Percentiles rank a stretch among this genome's conserved stretches.
Conservation (phyloP, 2,113 vertebrate genomes). For the Blennius ocellaris region DNA sequence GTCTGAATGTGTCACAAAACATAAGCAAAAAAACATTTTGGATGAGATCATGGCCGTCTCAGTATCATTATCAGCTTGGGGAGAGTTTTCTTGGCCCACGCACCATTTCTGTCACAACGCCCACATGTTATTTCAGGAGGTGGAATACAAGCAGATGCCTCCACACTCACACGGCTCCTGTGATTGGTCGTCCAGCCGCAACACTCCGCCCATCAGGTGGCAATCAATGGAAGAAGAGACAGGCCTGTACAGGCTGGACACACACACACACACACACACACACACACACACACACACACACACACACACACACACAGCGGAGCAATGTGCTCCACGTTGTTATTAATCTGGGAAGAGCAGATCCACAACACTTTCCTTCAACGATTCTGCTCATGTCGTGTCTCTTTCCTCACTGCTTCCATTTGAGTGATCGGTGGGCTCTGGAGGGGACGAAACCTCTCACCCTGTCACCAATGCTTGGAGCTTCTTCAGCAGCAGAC, state of each 20-base stretch:
- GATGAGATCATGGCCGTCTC: constrained; percentile 3
- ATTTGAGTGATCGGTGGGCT: too few species aligned
- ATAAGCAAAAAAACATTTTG: background rate
- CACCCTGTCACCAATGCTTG: too few species aligned
- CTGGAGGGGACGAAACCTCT: too few species aligned
- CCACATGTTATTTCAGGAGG: constrained; percentile 45
- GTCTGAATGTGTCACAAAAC: background rate
- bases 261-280: background rate
- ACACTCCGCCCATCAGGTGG: constrained; percentile 32
- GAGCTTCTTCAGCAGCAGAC: too few species aligned
- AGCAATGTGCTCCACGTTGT: too few species aligned
- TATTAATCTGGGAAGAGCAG: too few species aligned
- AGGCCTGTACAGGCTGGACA: constrained; percentile 48
- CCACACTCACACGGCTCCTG: constrained; percentile 18
- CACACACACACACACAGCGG: background rate
- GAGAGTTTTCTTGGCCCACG: constrained; percentile 27
- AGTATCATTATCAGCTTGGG: constrained; percentile 7
- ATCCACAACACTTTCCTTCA: too few species aligned
- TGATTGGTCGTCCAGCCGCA: constrained; percentile 30
- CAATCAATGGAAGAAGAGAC: constrained; percentile 22
- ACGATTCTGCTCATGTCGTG: too few species aligned
- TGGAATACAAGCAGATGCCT: background rate
- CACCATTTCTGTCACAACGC: constrained; percentile 45
- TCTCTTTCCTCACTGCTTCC: too few species aligned
- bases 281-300: background rate